Evolutionary conservation across 1,140 invertebrate genomes (phyloP).

Genomic region (Leptopilina boulardi): DNA sequence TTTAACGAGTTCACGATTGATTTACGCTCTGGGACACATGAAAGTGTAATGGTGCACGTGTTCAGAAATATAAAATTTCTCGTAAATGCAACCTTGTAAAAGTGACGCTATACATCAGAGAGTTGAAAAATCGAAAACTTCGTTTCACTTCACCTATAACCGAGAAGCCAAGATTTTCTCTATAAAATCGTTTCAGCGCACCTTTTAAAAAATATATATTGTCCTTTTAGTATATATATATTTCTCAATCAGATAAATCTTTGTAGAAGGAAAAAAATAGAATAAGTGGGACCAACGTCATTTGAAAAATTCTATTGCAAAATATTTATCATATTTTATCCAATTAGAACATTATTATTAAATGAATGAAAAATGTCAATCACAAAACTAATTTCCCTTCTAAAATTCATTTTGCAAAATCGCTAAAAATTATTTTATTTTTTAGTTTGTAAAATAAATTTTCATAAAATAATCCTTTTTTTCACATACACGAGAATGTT

Average conservation of each 20-base stretch:
- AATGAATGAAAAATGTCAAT: no score
- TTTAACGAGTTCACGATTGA: background rate
- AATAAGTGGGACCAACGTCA: background rate
- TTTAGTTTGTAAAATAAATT: no score
- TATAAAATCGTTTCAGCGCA: background rate
- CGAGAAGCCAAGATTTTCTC: background rate
- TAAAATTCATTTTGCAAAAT: no score
- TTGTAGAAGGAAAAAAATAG: background rate
- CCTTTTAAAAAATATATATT: background rate
- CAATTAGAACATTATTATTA: no score
- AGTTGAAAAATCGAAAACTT: background rate
- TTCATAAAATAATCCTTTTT: no score
- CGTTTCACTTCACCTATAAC: constrained; percentile 1
- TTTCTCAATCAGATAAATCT: background rate
- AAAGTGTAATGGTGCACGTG: background rate
- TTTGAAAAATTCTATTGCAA: background rate
- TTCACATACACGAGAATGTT: no score
- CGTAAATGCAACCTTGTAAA: constrained; percentile 5
- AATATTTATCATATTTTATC: no score
- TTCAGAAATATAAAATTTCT: constrained; percentile 1
- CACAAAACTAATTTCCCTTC: no score
- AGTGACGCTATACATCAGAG: background rate
- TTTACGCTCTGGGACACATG: constrained; percentile 17
- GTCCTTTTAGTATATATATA: no score
- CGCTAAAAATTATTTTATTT: no score